Percentiles rank a stretch among this genome's conserved stretches.
Evolutionary conservation across 2,113 vertebrate species (phyloP).

Genomic region (Xenus cinereus): DNA sequence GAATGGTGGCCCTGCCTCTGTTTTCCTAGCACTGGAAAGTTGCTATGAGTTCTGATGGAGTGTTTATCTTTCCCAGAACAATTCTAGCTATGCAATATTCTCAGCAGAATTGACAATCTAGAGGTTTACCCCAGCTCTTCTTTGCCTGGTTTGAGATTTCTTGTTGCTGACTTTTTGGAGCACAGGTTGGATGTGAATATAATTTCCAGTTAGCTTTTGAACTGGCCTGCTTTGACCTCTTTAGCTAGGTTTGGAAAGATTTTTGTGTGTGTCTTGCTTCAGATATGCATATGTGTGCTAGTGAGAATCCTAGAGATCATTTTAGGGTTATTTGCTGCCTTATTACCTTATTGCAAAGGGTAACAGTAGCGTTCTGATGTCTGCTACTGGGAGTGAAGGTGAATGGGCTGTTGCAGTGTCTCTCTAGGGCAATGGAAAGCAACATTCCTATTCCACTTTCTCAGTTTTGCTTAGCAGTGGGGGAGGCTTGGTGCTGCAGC

Average conservation of each 20-base stretch:
- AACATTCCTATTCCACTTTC: slow-evolving; percentile 47
- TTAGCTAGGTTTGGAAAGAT: not conserved
- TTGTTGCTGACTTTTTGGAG: not conserved
- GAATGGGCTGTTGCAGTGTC: not conserved
- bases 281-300: not conserved
- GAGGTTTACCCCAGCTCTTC: not conserved
- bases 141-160: not conserved
- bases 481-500: slow-evolving; percentile 53
- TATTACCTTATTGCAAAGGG: not conserved
- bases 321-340: not conserved
- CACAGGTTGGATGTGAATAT: not conserved
- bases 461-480: slow-evolving; percentile 22
- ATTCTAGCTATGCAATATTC: not conserved
- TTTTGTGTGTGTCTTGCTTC: not conserved
- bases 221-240: not conserved
- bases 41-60: not conserved
- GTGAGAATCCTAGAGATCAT: not conserved
- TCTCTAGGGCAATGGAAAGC: not conserved
- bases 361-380: not conserved
- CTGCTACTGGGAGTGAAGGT: not conserved
- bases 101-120: not conserved
- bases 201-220: not conserved
- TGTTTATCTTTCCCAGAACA: slow-evolving; percentile 1
- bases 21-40: not conserved
- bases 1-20: not conserved